Conservation (phyloP, 2,113 vertebrate genomes). For the Strigops habroptila region DNA sequence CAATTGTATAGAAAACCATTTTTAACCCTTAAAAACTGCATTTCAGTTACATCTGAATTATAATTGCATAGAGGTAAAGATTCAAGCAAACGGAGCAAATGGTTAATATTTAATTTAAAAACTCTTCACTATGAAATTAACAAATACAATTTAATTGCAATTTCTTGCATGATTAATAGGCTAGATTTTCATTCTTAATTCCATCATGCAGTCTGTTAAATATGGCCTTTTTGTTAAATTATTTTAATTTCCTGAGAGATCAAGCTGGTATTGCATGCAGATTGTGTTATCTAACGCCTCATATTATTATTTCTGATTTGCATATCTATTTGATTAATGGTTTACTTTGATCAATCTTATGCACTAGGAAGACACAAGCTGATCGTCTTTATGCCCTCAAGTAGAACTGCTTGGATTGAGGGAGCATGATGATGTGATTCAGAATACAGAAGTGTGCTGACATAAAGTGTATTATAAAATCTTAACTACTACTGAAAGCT, state of each 20-base stretch:
- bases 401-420: background rate
- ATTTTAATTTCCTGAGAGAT: conserved; percentile 74
- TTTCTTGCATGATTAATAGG: conserved; percentile 71
- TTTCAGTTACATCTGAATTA: background rate
- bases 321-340: conserved; percentile 67
- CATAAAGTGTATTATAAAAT: background rate
- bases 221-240: conserved; percentile 63
- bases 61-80: background rate
- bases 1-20: background rate
- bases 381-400: conserved; percentile 27
- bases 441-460: background rate
- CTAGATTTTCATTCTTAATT: conserved; percentile 68
- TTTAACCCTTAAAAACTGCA: background rate
- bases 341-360: conserved; percentile 63
- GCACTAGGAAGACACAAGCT: conserved; percentile 35
- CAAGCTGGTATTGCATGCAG: conserved; percentile 60
- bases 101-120: conserved; percentile 62
- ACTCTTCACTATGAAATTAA: conserved; percentile 54
- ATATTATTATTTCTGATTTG: conserved; percentile 68
- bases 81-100: conserved; percentile 35
- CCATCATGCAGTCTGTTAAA: conserved; percentile 59
- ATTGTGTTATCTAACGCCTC: conserved; percentile 62
- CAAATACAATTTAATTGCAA: conserved; percentile 62
- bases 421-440: background rate
- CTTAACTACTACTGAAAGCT: background rate